Evolutionary conservation across 1,140 invertebrate species (phyloP).

Genomic region (Protaetia brevitarsis): DNA sequence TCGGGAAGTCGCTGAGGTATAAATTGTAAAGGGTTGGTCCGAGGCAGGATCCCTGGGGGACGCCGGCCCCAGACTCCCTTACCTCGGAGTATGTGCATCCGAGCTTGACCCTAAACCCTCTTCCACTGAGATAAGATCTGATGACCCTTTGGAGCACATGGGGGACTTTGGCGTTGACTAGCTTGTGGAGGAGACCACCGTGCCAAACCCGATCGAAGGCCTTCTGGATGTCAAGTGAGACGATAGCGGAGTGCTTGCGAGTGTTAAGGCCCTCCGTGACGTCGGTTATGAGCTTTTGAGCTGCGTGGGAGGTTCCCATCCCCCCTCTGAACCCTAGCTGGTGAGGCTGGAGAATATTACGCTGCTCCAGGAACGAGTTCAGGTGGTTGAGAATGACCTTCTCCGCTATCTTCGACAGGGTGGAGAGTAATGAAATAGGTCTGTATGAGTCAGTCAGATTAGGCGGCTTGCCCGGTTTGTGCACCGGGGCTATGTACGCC

Average conservation of each 20-base stretch:
- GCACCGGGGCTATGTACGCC: no score
- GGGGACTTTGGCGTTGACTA: conserved; percentile 23
- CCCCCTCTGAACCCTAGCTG: conserved; percentile 35
- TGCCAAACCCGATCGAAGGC: conserved; percentile 42
- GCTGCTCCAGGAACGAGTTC: conserved; percentile 18
- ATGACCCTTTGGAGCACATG: conserved; percentile 25
- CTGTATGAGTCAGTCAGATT: conserved; percentile 30
- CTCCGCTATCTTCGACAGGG: conserved; percentile 33
- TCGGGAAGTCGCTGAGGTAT: conserved; percentile 35
- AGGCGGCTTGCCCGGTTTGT: no score
- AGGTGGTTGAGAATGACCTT: conserved; percentile 30
- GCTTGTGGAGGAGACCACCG: conserved; percentile 35
- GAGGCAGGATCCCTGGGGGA: conserved; percentile 38
- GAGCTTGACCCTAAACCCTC: conserved; percentile 32
- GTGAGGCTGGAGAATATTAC: conserved; percentile 30
- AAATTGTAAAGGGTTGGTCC: conserved; percentile 32
- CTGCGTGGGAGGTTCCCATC: conserved; percentile 30
- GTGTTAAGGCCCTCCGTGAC: conserved; percentile 35
- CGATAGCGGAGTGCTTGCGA: conserved; percentile 26
- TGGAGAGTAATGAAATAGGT: conserved; percentile 34
- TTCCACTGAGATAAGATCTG: conserved; percentile 27
- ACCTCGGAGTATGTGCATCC: conserved; percentile 20
- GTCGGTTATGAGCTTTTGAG: conserved; percentile 29
- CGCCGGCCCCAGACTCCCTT: conserved; percentile 30
- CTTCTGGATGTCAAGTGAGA: conserved; percentile 37